These are phyloP conservation scores for Trachymyrmex septentrionalis DNA, from an alignment of 1,140 invertebrate species.

Conservation along the genomic window DNA sequence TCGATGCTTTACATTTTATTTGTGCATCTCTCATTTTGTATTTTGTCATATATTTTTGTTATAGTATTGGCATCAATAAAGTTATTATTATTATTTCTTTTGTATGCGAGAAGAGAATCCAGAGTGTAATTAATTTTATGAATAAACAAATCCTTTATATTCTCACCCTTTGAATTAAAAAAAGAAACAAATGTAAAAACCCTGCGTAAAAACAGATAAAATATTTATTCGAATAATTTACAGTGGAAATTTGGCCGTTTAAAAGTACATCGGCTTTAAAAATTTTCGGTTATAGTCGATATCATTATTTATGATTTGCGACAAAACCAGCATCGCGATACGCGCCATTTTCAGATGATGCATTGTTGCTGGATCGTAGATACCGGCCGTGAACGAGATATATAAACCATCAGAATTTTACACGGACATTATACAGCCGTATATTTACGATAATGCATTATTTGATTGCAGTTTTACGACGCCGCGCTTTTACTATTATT, in stretches of 20 bases:
- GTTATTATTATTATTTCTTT: neutral
- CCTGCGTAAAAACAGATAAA: neutral
- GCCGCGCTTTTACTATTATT: conserved; percentile 78
- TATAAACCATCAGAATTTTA: conserved; percentile 74
- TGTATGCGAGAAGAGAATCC: neutral
- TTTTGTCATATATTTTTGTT: too few relatives aligned
- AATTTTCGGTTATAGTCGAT: conserved; percentile 39
- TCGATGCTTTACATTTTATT: too few relatives aligned
- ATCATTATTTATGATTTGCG: conserved; percentile 56
- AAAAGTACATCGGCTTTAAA: conserved; percentile 4
- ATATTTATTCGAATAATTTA: neutral
- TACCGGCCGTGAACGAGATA: conserved; percentile 55
- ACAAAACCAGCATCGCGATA: conserved; percentile 18
- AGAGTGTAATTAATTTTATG: neutral
- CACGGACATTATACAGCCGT: conserved; percentile 59
- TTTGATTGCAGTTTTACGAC: conserved; percentile 80
- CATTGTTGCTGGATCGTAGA: conserved; percentile 56
- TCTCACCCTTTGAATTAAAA: neutral
- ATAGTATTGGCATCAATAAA: too few relatives aligned
- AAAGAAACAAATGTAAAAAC: neutral
- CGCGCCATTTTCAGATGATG: conserved; percentile 60
- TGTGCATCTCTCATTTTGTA: too few relatives aligned
- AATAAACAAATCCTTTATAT: neutral
- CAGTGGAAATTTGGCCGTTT: conserved; percentile 15
- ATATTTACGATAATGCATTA: conserved; percentile 81